A percentile compares a stretch with the other conserved stretches of the same genome.
Evolutionary conservation across 2,113 vertebrate genomes (phyloP).

Genomic region (Emydocephalus ijimae): DNA sequence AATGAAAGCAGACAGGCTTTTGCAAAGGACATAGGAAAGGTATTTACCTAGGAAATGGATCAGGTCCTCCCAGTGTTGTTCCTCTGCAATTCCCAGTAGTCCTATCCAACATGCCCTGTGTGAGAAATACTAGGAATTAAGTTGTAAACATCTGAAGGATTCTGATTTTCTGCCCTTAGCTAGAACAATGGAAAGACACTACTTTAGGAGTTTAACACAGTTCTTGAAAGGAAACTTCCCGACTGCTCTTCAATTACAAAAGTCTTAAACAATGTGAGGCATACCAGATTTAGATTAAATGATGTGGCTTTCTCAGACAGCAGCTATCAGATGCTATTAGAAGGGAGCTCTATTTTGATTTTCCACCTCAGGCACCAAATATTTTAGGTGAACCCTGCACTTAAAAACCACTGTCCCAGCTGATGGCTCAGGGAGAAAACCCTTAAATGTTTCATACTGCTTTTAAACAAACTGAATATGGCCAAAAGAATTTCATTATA

Average conservation of each 20-base stretch:
- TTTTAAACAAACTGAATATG: not conserved
- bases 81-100: not conserved
- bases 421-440: not conserved
- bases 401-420: not conserved
- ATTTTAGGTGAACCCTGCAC: not conserved
- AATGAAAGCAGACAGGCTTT: not conserved
- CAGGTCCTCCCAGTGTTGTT: not conserved
- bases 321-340: not conserved
- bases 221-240: not conserved
- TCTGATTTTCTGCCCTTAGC: not conserved
- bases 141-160: not conserved
- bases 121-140: not conserved
- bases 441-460: not conserved
- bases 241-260: not conserved
- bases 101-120: not conserved
- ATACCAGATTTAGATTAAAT: not conserved
- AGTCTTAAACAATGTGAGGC: not conserved
- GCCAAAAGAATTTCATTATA: not conserved
- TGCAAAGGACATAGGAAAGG: not conserved
- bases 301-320: not conserved
- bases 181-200: not conserved
- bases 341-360: not conserved
- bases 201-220: not conserved
- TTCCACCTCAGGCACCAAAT: not conserved
- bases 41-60: not conserved